Percentiles rank a stretch among this genome's conserved stretches.
Evolutionary conservation across 2,797 vertebrate species (phyloP).

Genomic region (Vireo griseus): DNA sequence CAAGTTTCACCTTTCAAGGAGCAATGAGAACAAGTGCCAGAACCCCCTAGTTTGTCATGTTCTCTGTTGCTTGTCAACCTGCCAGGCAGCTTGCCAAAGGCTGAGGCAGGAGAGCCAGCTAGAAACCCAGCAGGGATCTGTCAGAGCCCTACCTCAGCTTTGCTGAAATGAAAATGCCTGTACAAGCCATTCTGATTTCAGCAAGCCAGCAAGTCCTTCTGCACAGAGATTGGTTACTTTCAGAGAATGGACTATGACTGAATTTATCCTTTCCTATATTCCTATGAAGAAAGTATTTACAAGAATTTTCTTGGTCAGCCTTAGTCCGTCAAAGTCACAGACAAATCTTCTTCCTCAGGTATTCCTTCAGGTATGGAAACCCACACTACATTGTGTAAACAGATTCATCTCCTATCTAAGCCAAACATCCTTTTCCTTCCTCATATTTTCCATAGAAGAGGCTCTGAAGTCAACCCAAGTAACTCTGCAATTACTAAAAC

Average conservation of each 20-base stretch:
- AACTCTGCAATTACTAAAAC: not conserved
- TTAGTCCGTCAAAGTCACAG: not conserved
- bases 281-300: not conserved
- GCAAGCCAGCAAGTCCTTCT: not conserved
- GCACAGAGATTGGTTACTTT: not conserved
- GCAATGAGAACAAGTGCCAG: not conserved
- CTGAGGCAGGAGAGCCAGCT: not conserved
- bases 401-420: not conserved
- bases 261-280: not conserved
- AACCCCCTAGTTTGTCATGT: not conserved
- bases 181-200: not conserved
- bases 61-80: not conserved
- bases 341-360: not conserved
- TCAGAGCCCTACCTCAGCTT: not conserved
- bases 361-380: not conserved
- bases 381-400: not conserved
- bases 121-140: not conserved
- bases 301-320: not conserved
- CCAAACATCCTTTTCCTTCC: not conserved
- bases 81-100: not conserved
- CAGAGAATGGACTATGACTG: accelerated
- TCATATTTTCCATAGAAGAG: not conserved
- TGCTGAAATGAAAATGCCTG: not conserved
- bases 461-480: not conserved
- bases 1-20: not conserved